Evolutionary conservation across 1,140 invertebrate genomes (phyloP).

Genomic region (Caenorhabditis tropicalis): DNA sequence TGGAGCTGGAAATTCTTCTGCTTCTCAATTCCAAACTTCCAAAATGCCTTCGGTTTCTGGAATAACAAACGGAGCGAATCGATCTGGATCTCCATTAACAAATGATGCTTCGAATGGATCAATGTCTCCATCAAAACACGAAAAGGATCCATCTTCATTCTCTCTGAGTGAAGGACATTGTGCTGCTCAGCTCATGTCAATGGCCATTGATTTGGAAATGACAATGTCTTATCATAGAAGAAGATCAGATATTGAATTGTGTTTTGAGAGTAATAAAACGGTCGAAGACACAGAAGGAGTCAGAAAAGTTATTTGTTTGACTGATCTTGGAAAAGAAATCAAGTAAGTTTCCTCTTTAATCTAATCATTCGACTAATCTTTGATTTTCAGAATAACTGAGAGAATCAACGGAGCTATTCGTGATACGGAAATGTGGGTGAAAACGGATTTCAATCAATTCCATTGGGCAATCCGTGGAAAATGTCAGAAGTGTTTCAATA

Average conservation of each 20-base stretch:
- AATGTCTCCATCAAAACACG: not conserved
- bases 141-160: conserved; percentile 41
- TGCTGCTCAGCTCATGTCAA: conserved; percentile 54
- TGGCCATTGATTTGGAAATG: conserved; percentile 56
- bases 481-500: conserved; percentile 49
- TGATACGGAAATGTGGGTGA: conserved; percentile 57
- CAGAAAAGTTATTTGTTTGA: conserved; percentile 49
- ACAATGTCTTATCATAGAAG: conserved; percentile 55
- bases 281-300: conserved; percentile 49
- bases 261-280: conserved; percentile 55
- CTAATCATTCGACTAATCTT: not conserved
- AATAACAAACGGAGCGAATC: not conserved
- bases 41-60: not conserved
- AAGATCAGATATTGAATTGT: conserved; percentile 52
- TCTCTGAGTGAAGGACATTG: conserved; percentile 52
- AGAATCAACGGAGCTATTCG: conserved; percentile 48
- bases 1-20: not conserved
- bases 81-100: conserved; percentile 2
- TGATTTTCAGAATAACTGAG: conserved; percentile 50
- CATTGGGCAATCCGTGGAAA: conserved; percentile 60
- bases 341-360: not conserved
- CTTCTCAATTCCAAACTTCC: not conserved
- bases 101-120: conserved; percentile 12
- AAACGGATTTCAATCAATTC: conserved; percentile 57
- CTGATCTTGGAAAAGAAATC: conserved; percentile 51